Percentiles rank a stretch among this genome's conserved stretches.
Evolutionary conservation across 2,888 invertebrate species (phyloP).

Genomic region (Apantesis nais): DNA sequence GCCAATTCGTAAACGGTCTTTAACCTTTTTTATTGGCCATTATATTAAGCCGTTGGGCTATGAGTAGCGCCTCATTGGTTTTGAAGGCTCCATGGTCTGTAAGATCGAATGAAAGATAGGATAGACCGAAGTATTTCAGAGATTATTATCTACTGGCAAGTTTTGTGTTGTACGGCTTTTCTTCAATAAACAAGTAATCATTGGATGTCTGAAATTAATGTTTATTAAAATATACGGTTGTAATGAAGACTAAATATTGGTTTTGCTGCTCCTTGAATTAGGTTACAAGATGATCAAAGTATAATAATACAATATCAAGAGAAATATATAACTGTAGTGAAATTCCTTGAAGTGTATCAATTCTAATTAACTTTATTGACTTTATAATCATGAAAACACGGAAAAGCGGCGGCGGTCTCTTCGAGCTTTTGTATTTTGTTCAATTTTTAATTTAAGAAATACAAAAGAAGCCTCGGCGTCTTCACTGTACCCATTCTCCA

Average conservation of each 20-base stretch:
- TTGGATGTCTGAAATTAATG: not conserved
- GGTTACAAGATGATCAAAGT: not conserved
- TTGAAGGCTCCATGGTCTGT: constrained; percentile 36
- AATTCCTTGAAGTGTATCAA: not conserved
- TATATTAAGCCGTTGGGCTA: constrained; percentile 42
- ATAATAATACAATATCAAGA: not conserved
- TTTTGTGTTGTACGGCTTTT: not conserved
- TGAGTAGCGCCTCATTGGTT: constrained; percentile 41
- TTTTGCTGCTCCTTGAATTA: not conserved
- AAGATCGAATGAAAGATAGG: constrained; percentile 38
- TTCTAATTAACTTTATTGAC: not conserved
- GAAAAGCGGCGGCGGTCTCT: not conserved
- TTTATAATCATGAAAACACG: not conserved
- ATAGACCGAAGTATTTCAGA: constrained; percentile 17
- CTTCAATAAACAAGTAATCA: not conserved
- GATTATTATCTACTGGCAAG: constrained; percentile 25
- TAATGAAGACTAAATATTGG: not conserved
- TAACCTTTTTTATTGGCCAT: constrained; percentile 47
- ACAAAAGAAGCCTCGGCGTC: too few species aligned
- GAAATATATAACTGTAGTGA: not conserved
- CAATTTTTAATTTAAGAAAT: too few species aligned
- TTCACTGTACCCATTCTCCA: too few species aligned
- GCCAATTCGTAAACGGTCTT: constrained; percentile 44
- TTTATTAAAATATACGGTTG: not conserved
- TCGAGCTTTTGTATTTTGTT: not conserved